A percentile compares a stretch with the other conserved stretches of the same genome.
Conservation (phyloP, 2,797 vertebrate genomes). For the Oceanodroma leucorhoa region DNA sequence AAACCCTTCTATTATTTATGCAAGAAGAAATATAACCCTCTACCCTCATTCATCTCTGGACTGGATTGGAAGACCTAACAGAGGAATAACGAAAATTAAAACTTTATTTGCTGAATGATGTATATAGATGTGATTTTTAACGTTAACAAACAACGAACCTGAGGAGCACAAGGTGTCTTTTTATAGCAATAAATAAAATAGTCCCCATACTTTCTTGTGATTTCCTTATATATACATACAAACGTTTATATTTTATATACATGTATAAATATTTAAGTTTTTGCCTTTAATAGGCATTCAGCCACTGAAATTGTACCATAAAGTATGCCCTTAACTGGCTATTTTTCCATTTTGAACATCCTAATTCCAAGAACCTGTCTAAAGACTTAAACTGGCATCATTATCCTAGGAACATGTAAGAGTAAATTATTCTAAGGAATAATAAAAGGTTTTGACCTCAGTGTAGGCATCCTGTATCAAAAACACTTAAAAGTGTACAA, state of each 20-base stretch:
- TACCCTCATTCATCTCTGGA: neutral
- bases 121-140: neutral
- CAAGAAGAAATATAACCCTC: slow-evolving; percentile 30
- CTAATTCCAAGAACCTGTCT: neutral
- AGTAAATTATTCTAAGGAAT: neutral
- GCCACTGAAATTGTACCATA: neutral
- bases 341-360: neutral
- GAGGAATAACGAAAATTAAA: neutral
- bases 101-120: neutral
- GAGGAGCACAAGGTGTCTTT: neutral
- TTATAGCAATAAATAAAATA: neutral
- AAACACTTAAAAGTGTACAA: neutral
- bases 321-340: neutral
- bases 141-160: neutral
- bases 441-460: neutral
- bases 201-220: neutral
- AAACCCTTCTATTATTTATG: slow-evolving; percentile 45
- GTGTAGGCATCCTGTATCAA: neutral
- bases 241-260: neutral
- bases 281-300: neutral
- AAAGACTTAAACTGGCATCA: neutral
- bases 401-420: neutral
- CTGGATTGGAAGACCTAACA: neutral
- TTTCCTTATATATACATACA: neutral
- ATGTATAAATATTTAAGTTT: neutral